Conservation (phyloP, 1,140 invertebrate genomes). For the Ptiloglossa arizonensis region DNA sequence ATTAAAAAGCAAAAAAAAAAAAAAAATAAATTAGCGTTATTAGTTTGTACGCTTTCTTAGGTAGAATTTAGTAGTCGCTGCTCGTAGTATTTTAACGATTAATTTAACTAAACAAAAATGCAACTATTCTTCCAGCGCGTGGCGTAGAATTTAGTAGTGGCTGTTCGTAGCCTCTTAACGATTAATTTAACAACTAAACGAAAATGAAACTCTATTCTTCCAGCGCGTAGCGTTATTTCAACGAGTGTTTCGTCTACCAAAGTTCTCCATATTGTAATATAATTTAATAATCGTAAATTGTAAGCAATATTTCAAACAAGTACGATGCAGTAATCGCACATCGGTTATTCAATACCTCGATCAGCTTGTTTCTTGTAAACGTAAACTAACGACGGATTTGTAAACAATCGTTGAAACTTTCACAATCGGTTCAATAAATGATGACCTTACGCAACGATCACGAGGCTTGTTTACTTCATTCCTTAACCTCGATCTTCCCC, state of each 20-base stretch:
- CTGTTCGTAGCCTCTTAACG: too few species aligned
- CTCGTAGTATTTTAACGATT: too few species aligned
- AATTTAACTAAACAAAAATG: too few species aligned
- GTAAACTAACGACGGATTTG: slow-evolving; percentile 8
- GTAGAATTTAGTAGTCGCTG: neutral
- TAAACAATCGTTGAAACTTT: slow-evolving; percentile 27
- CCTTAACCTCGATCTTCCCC: slow-evolving; percentile 58
- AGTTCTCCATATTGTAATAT: neutral
- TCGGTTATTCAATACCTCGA: neutral
- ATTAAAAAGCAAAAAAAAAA: neutral
- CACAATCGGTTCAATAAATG: slow-evolving; percentile 36
- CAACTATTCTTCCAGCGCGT: neutral
- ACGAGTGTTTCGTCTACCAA: neutral
- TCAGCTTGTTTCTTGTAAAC: neutral
- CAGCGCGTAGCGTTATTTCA: neutral
- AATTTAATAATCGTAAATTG: neutral
- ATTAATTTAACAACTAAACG: neutral
- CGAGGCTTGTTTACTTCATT: slow-evolving; percentile 46
- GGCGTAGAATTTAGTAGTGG: too few species aligned
- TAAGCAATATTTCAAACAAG: neutral
- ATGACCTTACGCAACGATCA: slow-evolving; percentile 28
- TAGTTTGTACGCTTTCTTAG: too few species aligned
- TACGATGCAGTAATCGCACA: neutral
- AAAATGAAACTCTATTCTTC: neutral
- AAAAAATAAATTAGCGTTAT: neutral